Percentiles rank a stretch among this genome's conserved stretches.
These are phyloP conservation scores for Netelia melanura DNA, from an alignment of 2,888 invertebrate species.

Conservation along the genomic window DNA sequence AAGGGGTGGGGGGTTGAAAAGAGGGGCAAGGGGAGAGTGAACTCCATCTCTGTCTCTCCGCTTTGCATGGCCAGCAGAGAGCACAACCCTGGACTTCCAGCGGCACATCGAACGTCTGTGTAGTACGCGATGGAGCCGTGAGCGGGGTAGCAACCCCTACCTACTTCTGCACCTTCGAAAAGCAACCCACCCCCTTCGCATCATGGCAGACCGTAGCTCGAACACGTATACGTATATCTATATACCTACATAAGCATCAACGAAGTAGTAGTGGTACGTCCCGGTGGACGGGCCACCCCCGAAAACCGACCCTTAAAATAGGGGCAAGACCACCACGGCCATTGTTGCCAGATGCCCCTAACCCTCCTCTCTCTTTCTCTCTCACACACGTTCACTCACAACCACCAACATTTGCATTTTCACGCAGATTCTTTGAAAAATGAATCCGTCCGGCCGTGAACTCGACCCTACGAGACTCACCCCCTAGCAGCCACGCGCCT, in stretches of 20 bases:
- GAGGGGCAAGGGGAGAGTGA: constrained; percentile 51
- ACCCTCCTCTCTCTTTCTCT: constrained; percentile 36
- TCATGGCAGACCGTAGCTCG: constrained; percentile 40
- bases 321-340: constrained; percentile 82
- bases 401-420: constrained; percentile 82
- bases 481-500: constrained; percentile 37
- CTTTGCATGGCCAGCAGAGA: constrained; percentile 74
- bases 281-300: constrained; percentile 75
- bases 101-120: constrained; percentile 53
- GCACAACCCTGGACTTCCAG: constrained; percentile 64
- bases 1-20: not conserved
- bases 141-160: constrained; percentile 57
- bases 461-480: constrained; percentile 65
- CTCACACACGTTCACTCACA: not conserved
- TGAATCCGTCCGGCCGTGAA: constrained; percentile 77
- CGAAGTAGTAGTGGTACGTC: constrained; percentile 57
- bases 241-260: constrained; percentile 41
- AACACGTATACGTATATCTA: constrained; percentile 3
- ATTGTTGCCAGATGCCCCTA: constrained; percentile 85
- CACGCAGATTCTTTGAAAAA: constrained; percentile 84
- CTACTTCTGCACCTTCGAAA: constrained; percentile 53
- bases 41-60: constrained; percentile 62
- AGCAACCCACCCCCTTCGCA: constrained; percentile 52
- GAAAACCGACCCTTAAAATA: constrained; percentile 84
- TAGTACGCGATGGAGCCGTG: constrained; percentile 41